phyloP scores from a whole-genome alignment of 1,140 invertebrate species.

The Anastrepha ludens region DNA sequence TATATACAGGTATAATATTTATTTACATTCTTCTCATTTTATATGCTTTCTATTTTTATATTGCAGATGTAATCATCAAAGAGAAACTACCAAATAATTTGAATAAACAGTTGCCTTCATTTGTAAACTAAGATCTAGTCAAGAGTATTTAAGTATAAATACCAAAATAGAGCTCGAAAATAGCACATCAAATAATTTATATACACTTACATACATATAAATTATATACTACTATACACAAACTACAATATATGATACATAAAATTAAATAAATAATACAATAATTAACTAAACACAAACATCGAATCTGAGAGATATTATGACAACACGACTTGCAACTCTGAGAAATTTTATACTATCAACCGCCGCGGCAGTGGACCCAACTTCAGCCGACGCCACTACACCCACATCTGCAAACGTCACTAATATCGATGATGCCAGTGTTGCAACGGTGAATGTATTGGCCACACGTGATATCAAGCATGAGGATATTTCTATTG shows the following conservation, averaged over 20 bases:
- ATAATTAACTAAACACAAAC: constrained; percentile 57
- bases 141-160: constrained; percentile 63
- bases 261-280: neutral
- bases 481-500: constrained; percentile 21
- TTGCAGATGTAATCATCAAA: constrained; percentile 60
- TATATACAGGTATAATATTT: neutral
- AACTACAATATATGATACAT: constrained; percentile 30
- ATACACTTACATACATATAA: neutral
- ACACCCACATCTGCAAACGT: constrained; percentile 52
- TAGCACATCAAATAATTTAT: constrained; percentile 46
- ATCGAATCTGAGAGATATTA: constrained; percentile 29
- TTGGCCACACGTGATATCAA: constrained; percentile 38
- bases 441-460: constrained; percentile 47
- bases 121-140: constrained; percentile 62
- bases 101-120: constrained; percentile 63
- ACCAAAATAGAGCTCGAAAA: constrained; percentile 12
- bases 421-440: constrained; percentile 56
- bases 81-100: constrained; percentile 38
- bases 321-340: constrained; percentile 70
- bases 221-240: constrained; percentile 8
- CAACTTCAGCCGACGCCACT: constrained; percentile 9
- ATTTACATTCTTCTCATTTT: neutral
- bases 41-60: constrained; percentile 58
- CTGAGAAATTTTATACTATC: constrained; percentile 71
- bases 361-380: constrained; percentile 61